Evolutionary conservation across 2,113 vertebrate species (phyloP).

Genomic region (Taurulus bubalis): DNA sequence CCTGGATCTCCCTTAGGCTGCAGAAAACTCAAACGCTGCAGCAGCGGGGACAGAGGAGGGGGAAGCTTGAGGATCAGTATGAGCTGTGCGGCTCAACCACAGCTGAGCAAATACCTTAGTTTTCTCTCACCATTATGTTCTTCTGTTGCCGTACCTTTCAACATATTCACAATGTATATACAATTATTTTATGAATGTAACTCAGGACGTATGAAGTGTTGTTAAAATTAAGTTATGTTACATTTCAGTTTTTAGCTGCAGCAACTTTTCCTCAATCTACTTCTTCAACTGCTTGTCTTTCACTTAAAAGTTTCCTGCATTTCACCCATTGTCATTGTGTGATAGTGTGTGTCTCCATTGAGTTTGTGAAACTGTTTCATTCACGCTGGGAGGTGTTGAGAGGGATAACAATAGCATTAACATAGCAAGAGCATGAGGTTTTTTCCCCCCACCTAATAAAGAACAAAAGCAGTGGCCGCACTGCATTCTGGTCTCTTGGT

Average conservation of each 20-base stretch:
- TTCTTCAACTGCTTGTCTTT: background rate
- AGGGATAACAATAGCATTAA: constrained; percentile 34
- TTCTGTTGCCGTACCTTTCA: background rate
- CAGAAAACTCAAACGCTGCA: constrained; percentile 32
- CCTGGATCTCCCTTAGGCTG: rapidly evolving
- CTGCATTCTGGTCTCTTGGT: background rate
- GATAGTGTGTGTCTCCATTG: background rate
- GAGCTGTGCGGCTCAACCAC: background rate
- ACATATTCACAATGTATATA: background rate
- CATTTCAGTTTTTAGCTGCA: background rate
- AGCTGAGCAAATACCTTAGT: no score
- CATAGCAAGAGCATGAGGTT: constrained; percentile 13
- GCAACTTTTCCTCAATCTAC: background rate
- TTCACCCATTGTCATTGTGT: constrained; percentile 4
- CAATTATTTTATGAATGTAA: background rate
- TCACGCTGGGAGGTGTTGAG: constrained; percentile 13
- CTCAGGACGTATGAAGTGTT: background rate
- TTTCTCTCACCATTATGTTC: background rate
- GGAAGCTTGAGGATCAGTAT: background rate
- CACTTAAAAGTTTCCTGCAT: background rate
- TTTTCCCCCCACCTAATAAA: background rate
- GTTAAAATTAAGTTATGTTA: background rate
- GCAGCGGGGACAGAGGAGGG: background rate
- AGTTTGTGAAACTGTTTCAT: constrained; percentile 11
- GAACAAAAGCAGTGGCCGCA: constrained; percentile 11